Evolutionary conservation across 2,888 invertebrate species (phyloP).

Genomic region (Penaeus monodon): DNA sequence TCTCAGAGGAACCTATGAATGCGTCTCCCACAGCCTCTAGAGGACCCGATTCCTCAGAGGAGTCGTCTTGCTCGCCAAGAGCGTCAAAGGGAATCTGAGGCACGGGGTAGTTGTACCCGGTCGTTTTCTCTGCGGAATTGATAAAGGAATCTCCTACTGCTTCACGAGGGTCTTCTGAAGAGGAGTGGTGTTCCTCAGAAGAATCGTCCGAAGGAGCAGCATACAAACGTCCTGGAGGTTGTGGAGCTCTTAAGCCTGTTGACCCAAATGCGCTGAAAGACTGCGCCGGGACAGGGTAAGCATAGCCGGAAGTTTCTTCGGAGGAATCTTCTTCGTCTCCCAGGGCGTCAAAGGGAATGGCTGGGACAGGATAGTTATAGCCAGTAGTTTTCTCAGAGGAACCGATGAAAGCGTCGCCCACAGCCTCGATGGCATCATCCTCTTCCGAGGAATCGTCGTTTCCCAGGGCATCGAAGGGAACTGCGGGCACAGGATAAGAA

Average conservation of each 20-base stretch:
- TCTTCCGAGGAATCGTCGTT: neutral
- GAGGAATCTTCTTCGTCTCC: neutral
- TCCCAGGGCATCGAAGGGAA: too few relatives aligned
- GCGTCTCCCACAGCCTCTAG: too few relatives aligned
- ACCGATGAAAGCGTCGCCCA: too few relatives aligned
- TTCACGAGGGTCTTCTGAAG: neutral
- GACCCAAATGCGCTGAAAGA: neutral
- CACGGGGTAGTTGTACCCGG: constrained; percentile 7
- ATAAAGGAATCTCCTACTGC: neutral
- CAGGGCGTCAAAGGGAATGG: too few relatives aligned
- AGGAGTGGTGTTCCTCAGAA: constrained; percentile 9
- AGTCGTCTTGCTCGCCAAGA: neutral
- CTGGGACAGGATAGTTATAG: too few relatives aligned
- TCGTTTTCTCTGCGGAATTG: neutral
- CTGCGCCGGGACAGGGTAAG: constrained; percentile 16
- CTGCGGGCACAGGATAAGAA: too few relatives aligned
- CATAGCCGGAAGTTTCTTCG: constrained; percentile 19
- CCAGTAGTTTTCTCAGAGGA: too few relatives aligned
- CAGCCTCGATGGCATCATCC: neutral
- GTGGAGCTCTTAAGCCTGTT: neutral
- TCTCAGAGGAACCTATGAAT: neutral
- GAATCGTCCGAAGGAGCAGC: neutral
- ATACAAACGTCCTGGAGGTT: neutral
- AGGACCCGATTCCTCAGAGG: neutral
- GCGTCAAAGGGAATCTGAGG: constrained; percentile 7